phyloP scores from a whole-genome alignment of 2,888 invertebrate genomes.

The Xylota segnis region DNA sequence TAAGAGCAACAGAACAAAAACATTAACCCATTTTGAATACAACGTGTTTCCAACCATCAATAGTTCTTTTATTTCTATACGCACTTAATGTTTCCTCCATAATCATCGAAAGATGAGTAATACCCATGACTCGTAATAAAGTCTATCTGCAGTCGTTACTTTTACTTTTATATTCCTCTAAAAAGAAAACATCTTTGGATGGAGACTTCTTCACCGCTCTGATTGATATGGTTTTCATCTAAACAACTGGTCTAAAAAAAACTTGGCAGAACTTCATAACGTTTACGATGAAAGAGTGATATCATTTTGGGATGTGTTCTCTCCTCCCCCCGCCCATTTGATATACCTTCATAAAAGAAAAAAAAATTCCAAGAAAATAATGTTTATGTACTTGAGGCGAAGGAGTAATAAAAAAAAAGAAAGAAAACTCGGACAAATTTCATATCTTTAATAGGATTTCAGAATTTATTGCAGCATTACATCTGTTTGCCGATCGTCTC shows the following conservation, averaged over 20 bases:
- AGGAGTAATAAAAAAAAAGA: slow-evolving; percentile 9
- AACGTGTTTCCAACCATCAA: neutral
- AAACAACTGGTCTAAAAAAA: slow-evolving; percentile 39
- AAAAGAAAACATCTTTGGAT: slow-evolving; percentile 5
- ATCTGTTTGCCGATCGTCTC: slow-evolving; percentile 1
- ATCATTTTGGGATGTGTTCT: slow-evolving; percentile 34
- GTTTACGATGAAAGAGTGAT: slow-evolving; percentile 56
- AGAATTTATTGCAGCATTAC: slow-evolving; percentile 22
- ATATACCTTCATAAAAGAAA: slow-evolving; percentile 13
- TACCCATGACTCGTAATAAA: slow-evolving; percentile 29
- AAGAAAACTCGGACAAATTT: neutral
- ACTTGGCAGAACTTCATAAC: slow-evolving; percentile 55
- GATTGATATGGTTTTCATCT: slow-evolving; percentile 36
- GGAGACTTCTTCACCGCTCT: neutral
- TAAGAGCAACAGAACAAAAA: neutral
- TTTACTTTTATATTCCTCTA: neutral
- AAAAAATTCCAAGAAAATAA: slow-evolving; percentile 40
- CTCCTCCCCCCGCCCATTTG: slow-evolving; percentile 2
- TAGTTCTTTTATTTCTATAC: neutral
- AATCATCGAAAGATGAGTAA: slow-evolving; percentile 20
- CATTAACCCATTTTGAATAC: no score
- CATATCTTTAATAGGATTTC: neutral
- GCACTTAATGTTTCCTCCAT: neutral
- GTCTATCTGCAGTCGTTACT: slow-evolving; percentile 12
- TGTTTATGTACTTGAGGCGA: slow-evolving; percentile 29